phyloP scores from a whole-genome alignment of 2,113 vertebrate species.

The Odontesthes bonariensis region DNA sequence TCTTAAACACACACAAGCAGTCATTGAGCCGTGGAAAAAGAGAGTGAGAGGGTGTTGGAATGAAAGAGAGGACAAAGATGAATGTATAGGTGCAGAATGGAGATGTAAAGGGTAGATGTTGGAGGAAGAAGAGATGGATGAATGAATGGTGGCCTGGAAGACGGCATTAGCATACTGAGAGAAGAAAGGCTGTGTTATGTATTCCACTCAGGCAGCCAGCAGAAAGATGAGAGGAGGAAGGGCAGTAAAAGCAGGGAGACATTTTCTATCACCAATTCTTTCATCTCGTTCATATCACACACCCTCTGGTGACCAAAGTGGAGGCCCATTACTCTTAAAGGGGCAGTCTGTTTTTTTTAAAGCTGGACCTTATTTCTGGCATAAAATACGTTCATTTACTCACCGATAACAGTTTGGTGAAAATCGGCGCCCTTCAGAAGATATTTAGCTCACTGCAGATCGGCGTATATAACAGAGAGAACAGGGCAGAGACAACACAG shows the following conservation, averaged over 20 bases:
- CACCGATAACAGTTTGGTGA: too few species aligned
- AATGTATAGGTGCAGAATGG: constrained; percentile 40
- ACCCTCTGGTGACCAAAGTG: background rate
- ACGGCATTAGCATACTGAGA: constrained; percentile 39
- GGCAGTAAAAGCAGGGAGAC: background rate
- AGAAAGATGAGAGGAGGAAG: constrained; percentile 14
- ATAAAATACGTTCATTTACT: too few species aligned
- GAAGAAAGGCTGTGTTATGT: constrained; percentile 12
- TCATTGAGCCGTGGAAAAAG: constrained; percentile 22
- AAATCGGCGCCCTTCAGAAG: too few species aligned
- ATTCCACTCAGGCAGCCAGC: constrained; percentile 52
- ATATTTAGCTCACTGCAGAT: too few species aligned
- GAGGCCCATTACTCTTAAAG: background rate
- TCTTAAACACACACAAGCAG: constrained; percentile 7
- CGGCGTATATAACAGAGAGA: too few species aligned
- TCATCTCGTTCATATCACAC: background rate
- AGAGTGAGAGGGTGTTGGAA: constrained; percentile 13
- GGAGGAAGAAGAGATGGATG: constrained; percentile 5
- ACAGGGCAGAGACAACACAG: too few species aligned
- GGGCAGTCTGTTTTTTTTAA: too few species aligned
- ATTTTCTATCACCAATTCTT: too few species aligned
- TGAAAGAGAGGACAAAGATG: constrained; percentile 28
- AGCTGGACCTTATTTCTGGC: too few species aligned
- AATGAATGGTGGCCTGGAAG: constrained; percentile 7
- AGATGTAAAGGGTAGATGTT: constrained; percentile 42